Base-by-base conservation (phyloP, 1,140 invertebrate genomes). In the Ctenoplectra terminalis region DNA sequence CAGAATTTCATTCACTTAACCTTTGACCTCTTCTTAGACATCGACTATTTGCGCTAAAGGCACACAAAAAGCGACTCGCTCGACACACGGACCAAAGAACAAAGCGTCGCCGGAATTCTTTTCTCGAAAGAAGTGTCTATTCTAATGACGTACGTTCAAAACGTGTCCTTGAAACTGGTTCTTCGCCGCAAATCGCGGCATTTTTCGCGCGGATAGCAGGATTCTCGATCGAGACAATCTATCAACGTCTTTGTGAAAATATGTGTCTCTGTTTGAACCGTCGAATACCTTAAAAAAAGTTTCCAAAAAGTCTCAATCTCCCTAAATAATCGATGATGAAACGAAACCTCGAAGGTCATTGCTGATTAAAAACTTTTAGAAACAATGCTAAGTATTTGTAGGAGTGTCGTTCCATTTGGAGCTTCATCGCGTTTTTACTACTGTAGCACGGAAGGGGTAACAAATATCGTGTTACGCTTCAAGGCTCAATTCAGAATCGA, bases 131-230 rank as follows among this genome's bases (percentile, higher is more conserved):
- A 75, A 50, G 73, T 66, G 50, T 37, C 58, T 29, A 66, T 75
- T 66, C 46, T 64, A 75, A 75, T 75, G 61, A 67, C 63, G 63
- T 76, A 67, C 61, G 23, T 48, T 67, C 48, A 48, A 37, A 67
- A 40, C 74, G 63, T 40, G 60, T 75, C 73, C 73, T 75, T 64
- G 43, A 43, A 43, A 73, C 60, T 43, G 43, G 43, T 64, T 75
- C 73, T 66, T 37, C 46, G 15, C 43, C 34, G 11, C 17, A 34
- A 40, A 54, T 43, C 40, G 34, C 52, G 52, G 52, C 17, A 72
- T 72, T 56, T 54, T 54, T 56, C 34, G 23, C 29, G 43, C 29
- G 29, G 11, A 63, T n/a, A 63, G 37, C 60, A 63, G 60, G 31
- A 63, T 37, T 37, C 60, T 58, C 37, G 52, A 40, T 56, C 52